Evolutionary conservation across 2,797 vertebrate genomes (phyloP).

Genomic region (Pipistrellus nathusii): DNA sequence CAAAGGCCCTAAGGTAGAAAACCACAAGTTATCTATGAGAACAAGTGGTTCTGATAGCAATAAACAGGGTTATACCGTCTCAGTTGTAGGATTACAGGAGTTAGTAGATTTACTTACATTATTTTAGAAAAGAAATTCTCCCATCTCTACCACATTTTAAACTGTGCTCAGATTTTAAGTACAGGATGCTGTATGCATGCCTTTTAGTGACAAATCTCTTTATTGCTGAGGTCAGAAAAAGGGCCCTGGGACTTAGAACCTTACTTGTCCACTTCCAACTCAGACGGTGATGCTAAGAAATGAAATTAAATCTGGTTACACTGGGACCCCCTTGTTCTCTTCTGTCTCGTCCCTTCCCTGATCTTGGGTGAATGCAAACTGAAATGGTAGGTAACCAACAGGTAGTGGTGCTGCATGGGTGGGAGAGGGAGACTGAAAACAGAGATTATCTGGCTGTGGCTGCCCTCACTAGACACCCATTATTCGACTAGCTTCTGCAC

Average conservation of each 20-base stretch:
- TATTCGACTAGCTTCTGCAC: neutral
- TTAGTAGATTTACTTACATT: neutral
- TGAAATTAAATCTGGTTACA: neutral
- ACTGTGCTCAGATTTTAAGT: constrained; percentile 3
- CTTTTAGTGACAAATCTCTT: neutral
- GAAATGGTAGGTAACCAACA: neutral
- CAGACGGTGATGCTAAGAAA: neutral
- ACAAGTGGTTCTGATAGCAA: neutral
- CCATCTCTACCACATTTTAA: constrained; percentile 45
- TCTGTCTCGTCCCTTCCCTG: neutral
- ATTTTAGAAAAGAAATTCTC: constrained; percentile 24
- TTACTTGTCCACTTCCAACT: neutral
- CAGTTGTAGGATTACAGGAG: neutral
- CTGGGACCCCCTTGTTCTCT: neutral
- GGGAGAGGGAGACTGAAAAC: no score
- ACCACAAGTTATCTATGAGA: neutral
- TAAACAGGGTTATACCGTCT: neutral
- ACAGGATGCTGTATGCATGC: neutral
- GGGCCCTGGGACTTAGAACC: neutral
- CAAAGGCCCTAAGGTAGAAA: neutral
- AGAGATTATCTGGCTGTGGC: neutral
- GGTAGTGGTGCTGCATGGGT: neutral
- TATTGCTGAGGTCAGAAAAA: neutral
- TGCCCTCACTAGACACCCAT: neutral
- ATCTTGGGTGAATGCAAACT: neutral